phyloP scores from a whole-genome alignment of 2,113 vertebrate species.

The Haliaeetus leucogaster region DNA sequence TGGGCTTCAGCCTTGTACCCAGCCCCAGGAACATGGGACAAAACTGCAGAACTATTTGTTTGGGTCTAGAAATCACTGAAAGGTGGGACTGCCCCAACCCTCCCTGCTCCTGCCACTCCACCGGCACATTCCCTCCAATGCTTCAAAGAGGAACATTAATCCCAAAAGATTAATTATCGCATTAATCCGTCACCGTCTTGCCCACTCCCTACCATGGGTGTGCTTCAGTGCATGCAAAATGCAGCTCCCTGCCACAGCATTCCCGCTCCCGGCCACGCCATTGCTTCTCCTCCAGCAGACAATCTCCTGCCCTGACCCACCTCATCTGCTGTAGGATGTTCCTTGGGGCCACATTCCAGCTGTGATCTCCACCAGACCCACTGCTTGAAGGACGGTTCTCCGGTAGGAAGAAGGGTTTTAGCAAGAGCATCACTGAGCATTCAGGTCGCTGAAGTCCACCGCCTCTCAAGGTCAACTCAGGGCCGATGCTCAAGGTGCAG shows the following conservation, averaged over 20 bases:
- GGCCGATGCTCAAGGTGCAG: not conserved
- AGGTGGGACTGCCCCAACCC: not conserved
- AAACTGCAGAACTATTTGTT: not conserved
- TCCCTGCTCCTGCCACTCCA: not conserved
- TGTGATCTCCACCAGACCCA: not conserved
- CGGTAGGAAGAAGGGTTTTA: not conserved
- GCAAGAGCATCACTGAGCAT: not conserved
- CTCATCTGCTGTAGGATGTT: rapidly evolving
- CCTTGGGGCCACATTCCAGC: rapidly evolving
- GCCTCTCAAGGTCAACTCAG: not conserved
- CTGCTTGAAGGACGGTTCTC: not conserved
- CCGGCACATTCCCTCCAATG: rapidly evolving
- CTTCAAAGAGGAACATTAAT: rapidly evolving
- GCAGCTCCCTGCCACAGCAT: not conserved
- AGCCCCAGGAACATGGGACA: not conserved
- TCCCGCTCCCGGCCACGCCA: rapidly evolving
- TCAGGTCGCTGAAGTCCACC: not conserved
- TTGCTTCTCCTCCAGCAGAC: not conserved
- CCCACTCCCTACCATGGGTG: rapidly evolving
- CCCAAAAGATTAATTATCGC: not conserved
- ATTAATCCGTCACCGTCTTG: not conserved
- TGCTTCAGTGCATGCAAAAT: not conserved
- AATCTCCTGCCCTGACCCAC: not conserved
- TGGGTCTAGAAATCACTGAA: not conserved
- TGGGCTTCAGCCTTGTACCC: not conserved